phyloP scores from a whole-genome alignment of 2,888 invertebrate species.

The Protonemura montana region DNA sequence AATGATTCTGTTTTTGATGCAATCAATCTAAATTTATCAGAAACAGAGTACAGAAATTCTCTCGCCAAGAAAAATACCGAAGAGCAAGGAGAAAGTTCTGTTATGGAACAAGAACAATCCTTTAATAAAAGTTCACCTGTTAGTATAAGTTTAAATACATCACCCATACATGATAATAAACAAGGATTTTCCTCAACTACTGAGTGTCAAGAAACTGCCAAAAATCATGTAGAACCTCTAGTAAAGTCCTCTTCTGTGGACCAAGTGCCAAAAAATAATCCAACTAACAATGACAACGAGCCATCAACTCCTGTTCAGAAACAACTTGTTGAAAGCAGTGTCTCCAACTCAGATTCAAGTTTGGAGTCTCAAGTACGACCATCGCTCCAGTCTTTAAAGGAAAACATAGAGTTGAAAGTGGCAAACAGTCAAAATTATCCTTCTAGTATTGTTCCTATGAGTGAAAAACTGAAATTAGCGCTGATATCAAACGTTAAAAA shows the following conservation, averaged over 20 bases:
- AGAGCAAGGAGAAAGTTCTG: background rate
- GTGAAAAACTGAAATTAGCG: slow-evolving; percentile 48
- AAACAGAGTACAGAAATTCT: background rate
- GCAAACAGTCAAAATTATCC: background rate
- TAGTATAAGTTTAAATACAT: background rate
- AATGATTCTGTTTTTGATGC: background rate
- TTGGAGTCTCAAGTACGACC: background rate
- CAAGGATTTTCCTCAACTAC: background rate
- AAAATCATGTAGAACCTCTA: background rate
- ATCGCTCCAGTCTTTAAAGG: background rate
- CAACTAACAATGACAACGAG: background rate
- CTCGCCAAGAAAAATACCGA: background rate
- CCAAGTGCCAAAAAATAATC: background rate
- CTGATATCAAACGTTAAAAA: slow-evolving; percentile 47
- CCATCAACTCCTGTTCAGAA: background rate
- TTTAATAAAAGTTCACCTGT: background rate
- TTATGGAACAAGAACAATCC: background rate
- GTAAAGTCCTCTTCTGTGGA: background rate
- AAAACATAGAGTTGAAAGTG: background rate
- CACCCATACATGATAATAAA: too few species aligned
- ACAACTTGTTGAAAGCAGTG: background rate
- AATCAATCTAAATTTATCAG: background rate
- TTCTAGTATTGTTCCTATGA: slow-evolving; percentile 41
- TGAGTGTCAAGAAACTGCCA: background rate
- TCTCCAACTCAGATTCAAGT: background rate